Conservation (phyloP, 1,140 invertebrate genomes). For the Saccostrea echinata region DNA sequence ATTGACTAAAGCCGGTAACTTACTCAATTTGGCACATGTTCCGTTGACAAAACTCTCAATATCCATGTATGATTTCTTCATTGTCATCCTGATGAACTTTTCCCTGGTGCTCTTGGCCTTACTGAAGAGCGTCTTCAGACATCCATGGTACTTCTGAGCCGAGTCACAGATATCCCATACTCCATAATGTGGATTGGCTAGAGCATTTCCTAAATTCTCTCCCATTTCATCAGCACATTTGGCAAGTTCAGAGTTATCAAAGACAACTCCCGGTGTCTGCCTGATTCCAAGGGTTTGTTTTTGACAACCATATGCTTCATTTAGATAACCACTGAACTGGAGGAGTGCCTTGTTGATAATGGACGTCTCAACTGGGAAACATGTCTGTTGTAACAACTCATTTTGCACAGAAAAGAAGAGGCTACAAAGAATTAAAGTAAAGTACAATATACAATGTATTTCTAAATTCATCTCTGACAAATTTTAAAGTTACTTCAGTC, state of each 20-base stretch:
- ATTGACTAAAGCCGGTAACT: background rate
- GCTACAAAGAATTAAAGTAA: background rate
- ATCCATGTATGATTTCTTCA: background rate
- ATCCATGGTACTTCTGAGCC: background rate
- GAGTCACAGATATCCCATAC: background rate
- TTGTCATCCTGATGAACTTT: slow-evolving; percentile 17
- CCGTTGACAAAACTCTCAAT: background rate
- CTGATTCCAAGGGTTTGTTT: background rate
- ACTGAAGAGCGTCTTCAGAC: background rate
- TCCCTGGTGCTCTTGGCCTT: slow-evolving; percentile 9
- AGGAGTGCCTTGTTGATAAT: slow-evolving; percentile 7
- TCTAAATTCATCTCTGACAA: no score
- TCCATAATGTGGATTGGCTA: background rate
- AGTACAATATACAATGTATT: background rate
- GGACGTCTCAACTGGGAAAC: background rate
- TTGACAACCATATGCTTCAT: background rate
- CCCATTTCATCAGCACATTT: background rate
- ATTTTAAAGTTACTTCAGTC: no score
- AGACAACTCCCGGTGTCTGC: background rate
- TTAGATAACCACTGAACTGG: background rate
- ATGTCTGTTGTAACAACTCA: background rate
- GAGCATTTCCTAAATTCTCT: background rate
- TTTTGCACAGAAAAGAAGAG: background rate
- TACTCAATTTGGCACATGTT: background rate
- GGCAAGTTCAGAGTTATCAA: slow-evolving; percentile 1